Base-by-base conservation (phyloP, 1,140 invertebrate species). In the Mya arenaria region DNA sequence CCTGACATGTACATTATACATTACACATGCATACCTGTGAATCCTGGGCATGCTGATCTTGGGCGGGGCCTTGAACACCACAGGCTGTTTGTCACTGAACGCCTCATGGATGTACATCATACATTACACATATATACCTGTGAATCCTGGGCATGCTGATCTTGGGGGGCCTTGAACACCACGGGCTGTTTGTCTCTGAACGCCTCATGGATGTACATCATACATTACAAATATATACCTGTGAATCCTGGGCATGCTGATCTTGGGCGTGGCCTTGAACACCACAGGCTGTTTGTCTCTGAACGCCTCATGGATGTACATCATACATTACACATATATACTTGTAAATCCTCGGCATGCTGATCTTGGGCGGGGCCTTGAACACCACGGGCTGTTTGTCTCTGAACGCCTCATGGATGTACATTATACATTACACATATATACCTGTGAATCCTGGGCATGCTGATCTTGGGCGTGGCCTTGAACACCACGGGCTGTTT, bases 71-170 rank as follows among this genome's bases (percentile, higher is more conserved):
- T 90, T 93, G 79, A 90, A 91, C 69, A 91, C 85, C 37, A 85
- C 87, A 66, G 85, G 92, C 85, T 84, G 91, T 85, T 93, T 92
- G 91, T 92, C 89, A 39, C 89, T 89, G 65, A 96, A 90, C 0
- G 95, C 95, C 19, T 95, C 94, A 91, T 96, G 96, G 93, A 99
- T 98, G 93, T 98, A 99, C 55, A 90, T 79, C 85, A 19, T 97
- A 97, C 93, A 63, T 63, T 99, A 98, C 93, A n/a, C n/a, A n/a
- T n/a, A n/a, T n/a, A n/a, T 44, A 44, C 41, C 41, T 44, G 10
- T 44, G 41, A 44, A 44, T 19, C 10, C 97, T 96, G 79, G 95
- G 95, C 66, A 95, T 94, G 71, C 95, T 95, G 75, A 96, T 96
- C 52, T 92, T 97, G 95, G 25, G 96, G 95, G 6, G 92, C 96